Base-by-base conservation (phyloP, 2,888 invertebrate genomes). In the Agonopterix heracliana region DNA sequence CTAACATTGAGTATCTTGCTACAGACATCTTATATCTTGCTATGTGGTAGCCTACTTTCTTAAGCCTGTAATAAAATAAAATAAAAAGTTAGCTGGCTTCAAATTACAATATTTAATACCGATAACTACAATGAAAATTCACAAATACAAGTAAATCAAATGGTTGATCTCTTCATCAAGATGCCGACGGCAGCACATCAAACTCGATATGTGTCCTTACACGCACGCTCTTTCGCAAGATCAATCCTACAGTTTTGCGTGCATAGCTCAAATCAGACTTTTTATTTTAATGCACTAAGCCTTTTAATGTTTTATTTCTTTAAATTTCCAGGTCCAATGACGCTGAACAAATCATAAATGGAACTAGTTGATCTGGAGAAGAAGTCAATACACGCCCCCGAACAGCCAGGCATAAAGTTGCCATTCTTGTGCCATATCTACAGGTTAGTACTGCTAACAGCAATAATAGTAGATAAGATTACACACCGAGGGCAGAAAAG, bases 1-100 rank as follows among this genome's bases (percentile, higher is more conserved):
- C 93, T 59, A 99, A 90, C 99, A 99, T 99, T 57, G 95, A 96
- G 83, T 99, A 99, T 35, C 98, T 91, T 0, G 98, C 98, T 59
- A 99, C 93, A 54, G 95, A 95, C 60, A 95, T 91, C 45, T 97
- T 96, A 78, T 98, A 99, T 60, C 99, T 92, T 12, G 96, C 95
- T 76, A 99, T 96, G 78, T 96, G 95, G 57, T 96, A 92, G 56
- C 95, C 94, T 63, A 92, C 92, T 74, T 92, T 93, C 66, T 92
- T 92, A 63, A 92, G 80, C 68, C 91, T 91, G 79, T 0, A 82
- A 40, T 13, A 49, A 49, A 51, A n/a, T 38, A 46, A 44, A 42
- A 38, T 5, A 26, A 5, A 26, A 26, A 26, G 1, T 26, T 26
- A 26, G 26, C 26, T 26, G 26, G 7, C 7, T 26, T 26, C 26